Base-by-base conservation (phyloP, 1,140 invertebrate species). In the Magallana gigas region DNA sequence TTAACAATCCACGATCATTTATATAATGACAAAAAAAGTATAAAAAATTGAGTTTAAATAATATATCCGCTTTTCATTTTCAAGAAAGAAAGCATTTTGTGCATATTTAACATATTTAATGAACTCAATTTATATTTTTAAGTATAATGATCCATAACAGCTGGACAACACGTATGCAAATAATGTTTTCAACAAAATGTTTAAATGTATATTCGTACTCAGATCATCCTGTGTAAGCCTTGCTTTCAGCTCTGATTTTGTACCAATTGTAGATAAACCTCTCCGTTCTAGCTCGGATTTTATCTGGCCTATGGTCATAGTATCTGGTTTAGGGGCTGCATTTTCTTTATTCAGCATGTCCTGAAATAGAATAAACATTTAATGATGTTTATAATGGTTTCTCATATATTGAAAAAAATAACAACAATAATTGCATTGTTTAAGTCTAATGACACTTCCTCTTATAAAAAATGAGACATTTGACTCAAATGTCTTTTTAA, bases 281-380 rank as follows among this genome's bases (percentile, higher is more conserved):
- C 87, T 85, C 4, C 11, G n/a, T 29, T 62, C 29, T n/a, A 91
- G 76, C 12, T 62, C 68, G 7, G 82, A 56, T 12, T n/a, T 88
- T 62, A 91, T 62, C 9, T 88, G 84, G 1, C 68, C 84, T 71
- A 62, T 9, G 1, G 90, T 90, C 87, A 90, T 88, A n/a, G 57
- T 85, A 18, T 89, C 88, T 83, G 90, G 90, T 11, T 90, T 90
- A 11, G 85, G 90, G 91, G 90, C 23, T 29, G 71, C 64, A 8
- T 88, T 81, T 23, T 86, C 58, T 8, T 85, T 87, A 1, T 23
- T 23, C 23, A 90, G 36, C 56, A 76, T 29, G 8, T 88, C 82
- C 89, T 90, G 60, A 16, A 83, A 85, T 18, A 12, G 11, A 12
- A 23, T 23, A 23, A 23, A 23, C 23, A 23, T 23, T 23, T 23